Conservation (phyloP, 2,888 invertebrate genomes). For the Diadegma fenestrale region DNA sequence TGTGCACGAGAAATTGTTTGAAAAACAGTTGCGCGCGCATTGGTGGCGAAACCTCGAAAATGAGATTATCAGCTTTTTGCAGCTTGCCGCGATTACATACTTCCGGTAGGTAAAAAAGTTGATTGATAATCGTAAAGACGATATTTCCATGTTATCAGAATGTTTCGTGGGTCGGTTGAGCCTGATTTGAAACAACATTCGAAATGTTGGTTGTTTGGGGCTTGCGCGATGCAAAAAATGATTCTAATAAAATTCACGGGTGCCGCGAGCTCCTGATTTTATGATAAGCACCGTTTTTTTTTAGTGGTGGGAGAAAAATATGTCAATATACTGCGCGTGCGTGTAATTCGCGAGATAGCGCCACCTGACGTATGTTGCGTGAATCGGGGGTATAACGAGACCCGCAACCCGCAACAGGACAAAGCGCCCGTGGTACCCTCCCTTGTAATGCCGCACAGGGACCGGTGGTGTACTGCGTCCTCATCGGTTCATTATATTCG, state of each 20-base stretch:
- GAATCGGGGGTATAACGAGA: slow-evolving; percentile 74
- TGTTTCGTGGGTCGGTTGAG: background rate
- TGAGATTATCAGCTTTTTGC: background rate
- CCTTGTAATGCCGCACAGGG: slow-evolving; percentile 73
- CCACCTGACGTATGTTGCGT: slow-evolving; percentile 68
- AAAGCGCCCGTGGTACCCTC: slow-evolving; percentile 76
- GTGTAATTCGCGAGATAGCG: slow-evolving; percentile 51
- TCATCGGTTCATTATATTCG: slow-evolving; percentile 63
- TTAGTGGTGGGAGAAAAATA: background rate
- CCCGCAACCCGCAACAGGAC: slow-evolving; percentile 76
- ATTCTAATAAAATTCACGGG: slow-evolving; percentile 7
- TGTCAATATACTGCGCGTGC: slow-evolving; percentile 40
- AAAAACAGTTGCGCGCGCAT: slow-evolving; percentile 6
- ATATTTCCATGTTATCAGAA: background rate
- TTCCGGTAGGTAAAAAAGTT: background rate
- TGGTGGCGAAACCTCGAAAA: background rate
- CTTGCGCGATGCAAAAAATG: background rate
- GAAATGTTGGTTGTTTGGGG: background rate
- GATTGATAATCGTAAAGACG: background rate
- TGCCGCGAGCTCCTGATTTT: background rate
- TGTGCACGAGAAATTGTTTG: background rate
- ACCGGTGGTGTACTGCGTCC: slow-evolving; percentile 72
- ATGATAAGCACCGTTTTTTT: background rate
- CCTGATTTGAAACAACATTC: background rate
- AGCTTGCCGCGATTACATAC: background rate